These are phyloP conservation scores for Sebastes goodei DNA, from an alignment of 2,797 vertebrate genomes.

Conservation along the genomic window DNA sequence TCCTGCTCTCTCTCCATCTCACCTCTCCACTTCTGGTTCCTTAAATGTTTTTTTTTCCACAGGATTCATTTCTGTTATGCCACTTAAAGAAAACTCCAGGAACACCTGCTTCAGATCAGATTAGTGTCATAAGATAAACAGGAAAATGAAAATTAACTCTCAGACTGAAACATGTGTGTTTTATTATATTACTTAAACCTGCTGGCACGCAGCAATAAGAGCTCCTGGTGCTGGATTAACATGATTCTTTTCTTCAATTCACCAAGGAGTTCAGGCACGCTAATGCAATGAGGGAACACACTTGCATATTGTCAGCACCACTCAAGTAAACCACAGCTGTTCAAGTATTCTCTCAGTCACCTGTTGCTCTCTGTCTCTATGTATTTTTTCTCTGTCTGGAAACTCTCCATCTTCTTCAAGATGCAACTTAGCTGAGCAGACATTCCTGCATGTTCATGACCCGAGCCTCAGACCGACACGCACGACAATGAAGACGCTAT, in stretches of 20 bases:
- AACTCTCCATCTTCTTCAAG: not conserved
- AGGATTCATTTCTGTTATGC: not conserved
- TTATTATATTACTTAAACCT: constrained; percentile 33
- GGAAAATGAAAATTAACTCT: constrained; percentile 43
- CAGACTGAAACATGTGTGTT: constrained; percentile 51
- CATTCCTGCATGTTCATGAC: constrained; percentile 60
- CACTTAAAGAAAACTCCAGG: constrained; percentile 21
- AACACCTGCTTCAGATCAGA: constrained; percentile 65
- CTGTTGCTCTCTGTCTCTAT: constrained; percentile 20
- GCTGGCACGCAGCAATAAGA: constrained; percentile 8
- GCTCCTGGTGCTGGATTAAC: constrained; percentile 43
- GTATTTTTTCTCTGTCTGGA: not conserved
- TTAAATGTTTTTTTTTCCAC: constrained; percentile 9
- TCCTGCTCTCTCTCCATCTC: constrained; percentile 11
- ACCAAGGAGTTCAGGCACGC: constrained; percentile 10
- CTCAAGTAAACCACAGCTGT: constrained; percentile 32
- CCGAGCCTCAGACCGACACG: not conserved
- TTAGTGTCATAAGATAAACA: constrained; percentile 46
- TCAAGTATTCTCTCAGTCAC: constrained; percentile 23
- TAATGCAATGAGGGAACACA: constrained; percentile 24
- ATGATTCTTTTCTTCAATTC: constrained; percentile 1
- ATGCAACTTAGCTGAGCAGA: constrained; percentile 35
- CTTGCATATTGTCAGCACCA: constrained; percentile 9
- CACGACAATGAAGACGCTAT: constrained; percentile 3
- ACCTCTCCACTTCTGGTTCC: constrained; percentile 10